Conservation (phyloP, 2,888 invertebrate species). For the Dromius quadrimaculatus region DNA sequence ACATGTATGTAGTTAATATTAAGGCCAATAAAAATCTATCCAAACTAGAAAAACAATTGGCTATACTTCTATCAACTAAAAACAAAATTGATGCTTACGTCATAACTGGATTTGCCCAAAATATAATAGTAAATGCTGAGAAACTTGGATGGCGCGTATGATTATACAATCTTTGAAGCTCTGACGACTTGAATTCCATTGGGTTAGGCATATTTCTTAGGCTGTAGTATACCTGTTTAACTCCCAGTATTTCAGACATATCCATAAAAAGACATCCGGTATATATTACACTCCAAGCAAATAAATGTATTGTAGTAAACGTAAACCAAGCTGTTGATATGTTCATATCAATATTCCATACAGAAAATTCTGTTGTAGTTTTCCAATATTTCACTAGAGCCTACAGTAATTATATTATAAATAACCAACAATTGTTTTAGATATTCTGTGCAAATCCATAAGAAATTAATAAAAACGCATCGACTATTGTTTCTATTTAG, state of each 20-base stretch:
- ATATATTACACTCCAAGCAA: conserved; percentile 72
- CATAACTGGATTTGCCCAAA: conserved; percentile 74
- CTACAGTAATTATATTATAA: conserved; percentile 63
- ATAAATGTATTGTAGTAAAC: conserved; percentile 67
- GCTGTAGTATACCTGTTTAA: conserved; percentile 74
- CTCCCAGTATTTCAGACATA: conserved; percentile 71
- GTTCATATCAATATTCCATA: conserved; percentile 70
- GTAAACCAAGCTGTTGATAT: conserved; percentile 67
- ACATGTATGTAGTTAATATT: conserved; percentile 72
- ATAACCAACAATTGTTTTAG: conserved; percentile 49
- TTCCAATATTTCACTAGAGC: conserved; percentile 70
- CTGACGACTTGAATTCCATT: conserved; percentile 69
- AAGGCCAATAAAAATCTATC: conserved; percentile 70
- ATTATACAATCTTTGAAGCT: conserved; percentile 68
- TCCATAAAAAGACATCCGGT: conserved; percentile 74
- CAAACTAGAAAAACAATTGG: conserved; percentile 65
- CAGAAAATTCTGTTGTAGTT: conserved; percentile 65
- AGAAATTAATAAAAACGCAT: no score
- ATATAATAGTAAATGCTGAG: conserved; percentile 69
- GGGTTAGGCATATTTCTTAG: conserved; percentile 69
- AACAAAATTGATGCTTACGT: conserved; percentile 63
- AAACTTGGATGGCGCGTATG: conserved; percentile 77
- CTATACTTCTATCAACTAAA: no score
- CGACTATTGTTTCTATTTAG: no score
- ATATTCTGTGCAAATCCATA: no score